Conservation (phyloP, 2,888 invertebrate genomes). For the Cerastis leucographa region DNA sequence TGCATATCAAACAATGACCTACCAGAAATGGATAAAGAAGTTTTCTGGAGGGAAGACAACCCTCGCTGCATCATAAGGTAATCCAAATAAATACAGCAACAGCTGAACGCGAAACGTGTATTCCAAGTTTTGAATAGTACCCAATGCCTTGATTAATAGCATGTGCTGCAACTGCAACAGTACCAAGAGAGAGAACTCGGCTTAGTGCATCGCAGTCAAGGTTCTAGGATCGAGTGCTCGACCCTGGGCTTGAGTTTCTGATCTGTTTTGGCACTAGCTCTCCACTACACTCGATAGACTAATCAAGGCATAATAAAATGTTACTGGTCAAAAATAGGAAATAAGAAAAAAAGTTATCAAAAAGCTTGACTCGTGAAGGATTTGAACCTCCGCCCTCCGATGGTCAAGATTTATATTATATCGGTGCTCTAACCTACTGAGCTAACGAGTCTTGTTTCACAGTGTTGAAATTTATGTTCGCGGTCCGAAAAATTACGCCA, state of each 20-base stretch:
- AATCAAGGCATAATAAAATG: no score
- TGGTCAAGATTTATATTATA: constrained; percentile 17
- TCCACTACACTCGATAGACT: no score
- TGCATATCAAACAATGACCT: neutral
- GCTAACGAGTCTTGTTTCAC: constrained; percentile 14
- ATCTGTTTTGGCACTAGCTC: no score
- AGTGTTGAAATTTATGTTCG: no score
- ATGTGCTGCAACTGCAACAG: no score
- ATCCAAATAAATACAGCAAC: neutral
- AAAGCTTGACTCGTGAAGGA: constrained; percentile 26
- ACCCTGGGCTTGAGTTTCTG: no score
- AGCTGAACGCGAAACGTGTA: neutral
- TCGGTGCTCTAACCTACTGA: constrained; percentile 13
- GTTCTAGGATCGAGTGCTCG: no score
- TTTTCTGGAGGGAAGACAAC: neutral
- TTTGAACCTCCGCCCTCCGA: constrained; percentile 42
- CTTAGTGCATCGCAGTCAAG: no score
- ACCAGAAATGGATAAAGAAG: neutral
- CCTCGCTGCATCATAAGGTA: neutral
- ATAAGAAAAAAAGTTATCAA: neutral
- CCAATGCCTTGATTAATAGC: neutral
- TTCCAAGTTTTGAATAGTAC: neutral
- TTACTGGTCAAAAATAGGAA: no score
- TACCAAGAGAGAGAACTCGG: no score
- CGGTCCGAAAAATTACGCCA: no score